Conservation (phyloP, 2,888 invertebrate genomes). For the Eulithis prunata region DNA sequence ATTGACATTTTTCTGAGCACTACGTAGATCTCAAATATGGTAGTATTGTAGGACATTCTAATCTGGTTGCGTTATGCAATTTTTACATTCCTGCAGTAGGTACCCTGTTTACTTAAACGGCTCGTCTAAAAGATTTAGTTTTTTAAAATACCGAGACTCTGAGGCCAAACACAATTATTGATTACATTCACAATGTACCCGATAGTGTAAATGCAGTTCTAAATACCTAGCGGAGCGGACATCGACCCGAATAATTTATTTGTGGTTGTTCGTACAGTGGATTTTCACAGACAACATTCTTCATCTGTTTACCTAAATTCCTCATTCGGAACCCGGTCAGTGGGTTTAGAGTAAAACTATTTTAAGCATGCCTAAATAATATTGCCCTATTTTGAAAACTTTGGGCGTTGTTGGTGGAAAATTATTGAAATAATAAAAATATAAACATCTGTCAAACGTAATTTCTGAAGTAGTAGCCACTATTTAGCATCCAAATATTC, state of each 20-base stretch:
- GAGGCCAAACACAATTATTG: too few relatives aligned
- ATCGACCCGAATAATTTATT: conserved; percentile 49
- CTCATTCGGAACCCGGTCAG: conserved; percentile 58
- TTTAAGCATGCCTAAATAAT: conserved; percentile 42
- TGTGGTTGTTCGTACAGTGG: conserved; percentile 57
- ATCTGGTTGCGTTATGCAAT: conserved; percentile 33
- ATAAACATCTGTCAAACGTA: neutral
- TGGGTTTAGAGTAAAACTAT: conserved; percentile 48
- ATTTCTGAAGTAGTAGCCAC: neutral
- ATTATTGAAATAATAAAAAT: too few relatives aligned
- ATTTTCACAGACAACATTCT: conserved; percentile 45
- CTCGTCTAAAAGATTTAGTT: neutral
- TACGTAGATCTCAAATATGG: conserved; percentile 19
- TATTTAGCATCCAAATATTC: too few relatives aligned
- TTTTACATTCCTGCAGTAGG: conserved; percentile 43
- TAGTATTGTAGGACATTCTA: conserved; percentile 16
- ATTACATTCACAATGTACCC: neutral
- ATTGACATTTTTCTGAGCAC: neutral
- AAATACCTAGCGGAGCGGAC: conserved; percentile 50
- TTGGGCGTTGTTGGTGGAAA: too few relatives aligned
- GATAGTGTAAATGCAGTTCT: conserved; percentile 22
- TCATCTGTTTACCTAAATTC: conserved; percentile 57
- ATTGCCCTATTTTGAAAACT: neutral
- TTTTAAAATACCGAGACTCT: too few relatives aligned
- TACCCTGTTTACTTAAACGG: conserved; percentile 23